phyloP scores from a whole-genome alignment of 2,797 vertebrate species.

The Aselliscus stoliczkanus region DNA sequence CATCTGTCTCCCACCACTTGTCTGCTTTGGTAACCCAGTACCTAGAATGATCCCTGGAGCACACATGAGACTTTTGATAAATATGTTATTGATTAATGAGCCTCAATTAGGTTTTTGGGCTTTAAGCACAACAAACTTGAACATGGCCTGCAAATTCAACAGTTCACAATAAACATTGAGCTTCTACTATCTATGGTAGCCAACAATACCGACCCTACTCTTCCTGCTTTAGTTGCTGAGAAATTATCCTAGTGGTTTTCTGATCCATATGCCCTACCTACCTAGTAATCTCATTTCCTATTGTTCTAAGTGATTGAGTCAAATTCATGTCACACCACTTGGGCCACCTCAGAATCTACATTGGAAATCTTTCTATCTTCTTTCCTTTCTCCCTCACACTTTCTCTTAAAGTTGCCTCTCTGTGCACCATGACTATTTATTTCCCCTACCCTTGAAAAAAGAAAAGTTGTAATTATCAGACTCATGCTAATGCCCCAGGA shows the following conservation, averaged over 20 bases:
- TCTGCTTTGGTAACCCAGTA: neutral
- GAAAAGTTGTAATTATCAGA: neutral
- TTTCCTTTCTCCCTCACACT: neutral
- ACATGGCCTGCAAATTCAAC: neutral
- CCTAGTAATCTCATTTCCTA: neutral
- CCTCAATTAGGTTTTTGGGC: neutral
- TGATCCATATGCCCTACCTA: neutral
- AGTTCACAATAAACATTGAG: neutral
- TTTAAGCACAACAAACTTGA: neutral
- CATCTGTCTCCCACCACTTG: neutral
- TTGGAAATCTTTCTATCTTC: neutral
- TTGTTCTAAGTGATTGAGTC: neutral
- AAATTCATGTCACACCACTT: neutral
- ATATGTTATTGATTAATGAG: neutral
- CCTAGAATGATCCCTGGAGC: neutral
- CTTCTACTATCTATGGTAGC: neutral
- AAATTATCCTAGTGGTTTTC: neutral
- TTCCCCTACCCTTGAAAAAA: neutral
- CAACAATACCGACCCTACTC: neutral
- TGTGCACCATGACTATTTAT: neutral
- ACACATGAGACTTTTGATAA: neutral
- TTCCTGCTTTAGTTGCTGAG: neutral
- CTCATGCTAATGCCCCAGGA: neutral
- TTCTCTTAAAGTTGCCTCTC: neutral
- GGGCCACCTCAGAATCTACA: neutral